These are phyloP conservation scores for Cantharis rustica DNA, from an alignment of 2,888 invertebrate species.

Conservation along the genomic window DNA sequence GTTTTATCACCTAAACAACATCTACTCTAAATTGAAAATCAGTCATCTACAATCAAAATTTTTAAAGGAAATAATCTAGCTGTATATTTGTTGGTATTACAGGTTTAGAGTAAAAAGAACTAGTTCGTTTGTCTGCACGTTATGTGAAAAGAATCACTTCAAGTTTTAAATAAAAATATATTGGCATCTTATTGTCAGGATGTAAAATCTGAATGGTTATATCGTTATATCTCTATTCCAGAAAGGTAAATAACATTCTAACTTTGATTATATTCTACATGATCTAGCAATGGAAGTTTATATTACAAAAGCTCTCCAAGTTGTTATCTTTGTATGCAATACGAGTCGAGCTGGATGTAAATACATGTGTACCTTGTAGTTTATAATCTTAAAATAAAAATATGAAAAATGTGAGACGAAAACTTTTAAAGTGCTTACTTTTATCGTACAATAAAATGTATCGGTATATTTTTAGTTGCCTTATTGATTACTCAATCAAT, in stretches of 20 bases:
- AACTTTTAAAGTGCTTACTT: neutral
- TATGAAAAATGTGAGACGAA: too few species aligned
- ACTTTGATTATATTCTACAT: constrained; percentile 16
- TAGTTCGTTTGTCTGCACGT: neutral
- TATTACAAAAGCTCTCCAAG: constrained; percentile 15
- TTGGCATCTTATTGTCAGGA: neutral
- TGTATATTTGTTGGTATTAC: neutral
- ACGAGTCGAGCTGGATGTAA: constrained; percentile 1
- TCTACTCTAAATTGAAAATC: neutral
- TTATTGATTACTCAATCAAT: neutral
- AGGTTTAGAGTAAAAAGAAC: neutral
- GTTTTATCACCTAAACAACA: neutral
- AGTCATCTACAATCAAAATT: neutral
- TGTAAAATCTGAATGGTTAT: neutral
- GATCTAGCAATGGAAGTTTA: constrained; percentile 17
- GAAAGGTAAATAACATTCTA: constrained; percentile 1
- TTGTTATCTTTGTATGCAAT: constrained; percentile 14
- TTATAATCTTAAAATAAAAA: neutral
- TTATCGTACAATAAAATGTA: neutral
- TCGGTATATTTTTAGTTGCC: neutral
- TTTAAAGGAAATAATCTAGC: neutral
- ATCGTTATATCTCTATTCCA: neutral
- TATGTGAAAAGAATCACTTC: too few species aligned
- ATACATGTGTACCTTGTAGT: neutral
- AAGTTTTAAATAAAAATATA: neutral